Evolutionary conservation across 1,140 invertebrate genomes (phyloP), one percentile per base, ranked within the genome.

Genomic region (Wasmannia auropunctata): DNA sequence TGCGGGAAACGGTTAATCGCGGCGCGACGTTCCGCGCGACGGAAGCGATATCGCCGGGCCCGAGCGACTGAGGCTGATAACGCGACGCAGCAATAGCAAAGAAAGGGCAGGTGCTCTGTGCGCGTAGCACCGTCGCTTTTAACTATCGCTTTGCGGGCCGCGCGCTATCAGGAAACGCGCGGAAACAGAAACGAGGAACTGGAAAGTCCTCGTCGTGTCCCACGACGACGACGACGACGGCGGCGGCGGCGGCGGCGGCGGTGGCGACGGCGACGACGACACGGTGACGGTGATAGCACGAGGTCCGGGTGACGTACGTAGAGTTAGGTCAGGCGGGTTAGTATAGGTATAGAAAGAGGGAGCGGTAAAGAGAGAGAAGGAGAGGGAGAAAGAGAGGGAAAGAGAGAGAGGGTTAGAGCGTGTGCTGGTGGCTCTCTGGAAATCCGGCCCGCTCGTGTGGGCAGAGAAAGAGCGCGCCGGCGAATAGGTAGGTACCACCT

Each of bases 351-450:
- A n/a, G 85, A 88, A n/a, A 51, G 22, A n/a, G 14, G 22, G 11
- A 37, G 81, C 16, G 19, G 46, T 7, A 25, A 25, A 16, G 4
- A 46, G n/a, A 37, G n/a, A 40, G 40, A 25, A 16, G 10, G n/a
- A 16, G 25, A 22, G 4, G 8, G 22, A 19, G n/a, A 22, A 16
- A 51, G 31, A 19, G 14, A 31, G 40, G n/a, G 28, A 46, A 16
- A 19, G 31, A 63, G 19, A 46, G 25, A 40, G 46, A 34, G 37
- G 25, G 65, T 69, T 31, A 49, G 75, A 54, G 86, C 43, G 86
- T 19, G 92, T 94, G 93, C 91, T 94, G 93, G 94, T 94, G 93
- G 91, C 91, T 83, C 37, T 81, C 79, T 93, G 88, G 91, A 93
- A 92, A 93, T 93, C 91, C 90, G 85, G 91, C 91, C 88, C 89